phyloP scores from a whole-genome alignment of 2,113 vertebrate genomes.

The Heterotis niloticus region DNA sequence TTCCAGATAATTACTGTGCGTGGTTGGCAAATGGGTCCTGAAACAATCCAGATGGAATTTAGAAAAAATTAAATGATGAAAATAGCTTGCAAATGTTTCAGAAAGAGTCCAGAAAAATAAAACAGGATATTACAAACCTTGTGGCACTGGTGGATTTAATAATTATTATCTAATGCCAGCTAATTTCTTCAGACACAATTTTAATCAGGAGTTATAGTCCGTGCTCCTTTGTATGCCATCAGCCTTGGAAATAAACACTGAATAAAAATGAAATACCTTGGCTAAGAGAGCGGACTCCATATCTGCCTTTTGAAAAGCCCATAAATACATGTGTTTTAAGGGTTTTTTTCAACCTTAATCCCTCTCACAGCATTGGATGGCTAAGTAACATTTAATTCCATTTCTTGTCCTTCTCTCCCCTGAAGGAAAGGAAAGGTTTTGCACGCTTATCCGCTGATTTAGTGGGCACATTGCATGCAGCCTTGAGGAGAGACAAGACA shows the following conservation, averaged over 20 bases:
- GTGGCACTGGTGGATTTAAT: background rate
- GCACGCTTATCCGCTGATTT: constrained; percentile 9
- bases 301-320: background rate
- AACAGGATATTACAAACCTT: background rate
- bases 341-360: background rate
- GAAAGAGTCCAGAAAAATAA: background rate
- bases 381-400: background rate
- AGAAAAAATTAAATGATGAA: background rate
- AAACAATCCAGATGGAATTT: constrained; percentile 15
- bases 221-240: background rate
- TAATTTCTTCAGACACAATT: background rate
- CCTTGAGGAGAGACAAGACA: background rate
- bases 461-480: background rate
- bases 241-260: background rate
- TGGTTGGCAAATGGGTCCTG: background rate
- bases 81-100: background rate
- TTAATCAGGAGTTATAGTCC: background rate
- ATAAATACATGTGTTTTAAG: background rate
- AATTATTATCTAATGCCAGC: background rate
- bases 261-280: background rate
- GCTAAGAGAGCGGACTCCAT: background rate
- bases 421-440: background rate
- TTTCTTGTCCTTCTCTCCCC: background rate
- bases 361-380: background rate
- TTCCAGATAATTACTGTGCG: background rate